Base-by-base conservation (phyloP, 2,797 vertebrate genomes). In the Anisognathus igniventris region DNA sequence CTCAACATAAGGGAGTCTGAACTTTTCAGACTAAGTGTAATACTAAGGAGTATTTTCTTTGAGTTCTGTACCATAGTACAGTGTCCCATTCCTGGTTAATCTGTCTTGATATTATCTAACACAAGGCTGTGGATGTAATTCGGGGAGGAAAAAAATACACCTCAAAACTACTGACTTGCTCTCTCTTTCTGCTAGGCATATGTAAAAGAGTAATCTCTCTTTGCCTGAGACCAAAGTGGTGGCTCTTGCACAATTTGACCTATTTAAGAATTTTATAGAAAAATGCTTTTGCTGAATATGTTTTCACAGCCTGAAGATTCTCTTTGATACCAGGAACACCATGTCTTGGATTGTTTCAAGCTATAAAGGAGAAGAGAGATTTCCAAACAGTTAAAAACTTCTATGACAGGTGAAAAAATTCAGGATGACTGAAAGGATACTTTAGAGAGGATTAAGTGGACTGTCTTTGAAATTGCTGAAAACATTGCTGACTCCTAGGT, bases 41-140 rank as follows among this genome's bases (percentile, higher is more conserved):
- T 23, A 23, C 12, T 50, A 28, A 75, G 24, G 12, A 51, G 4
- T 7, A 9, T 19, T 73, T 73, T 3, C 19, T 51, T 71, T 51
- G n/a, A 79, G 6, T 40, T 18, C 31, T 74, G 2, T 12, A 14
- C 47, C 9, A 1, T 39, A 24, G 66, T 39, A 28, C 0, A 1
- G 16, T 74, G 31, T 48, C 25, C 25, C 3, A 9, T 66, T 72
- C 24, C 28, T 37, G 14, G 12, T 9, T 73, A 10, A n/a, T 33
- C 18, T 71, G 5, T 39, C 19, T 18, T 42, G 35, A 7, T 37
- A 15, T 9, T 74, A 31, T 51, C 6, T 66, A 85, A 37, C 19
- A 64, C 37, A 56, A 62, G 35, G 11, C 51, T n/a, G 11, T 61
- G 27, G 25, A 19, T 79, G 8, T 62, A 64, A 40, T 35, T 77